phyloP scores from a whole-genome alignment of 2,113 vertebrate species.

The Rana temporaria region DNA sequence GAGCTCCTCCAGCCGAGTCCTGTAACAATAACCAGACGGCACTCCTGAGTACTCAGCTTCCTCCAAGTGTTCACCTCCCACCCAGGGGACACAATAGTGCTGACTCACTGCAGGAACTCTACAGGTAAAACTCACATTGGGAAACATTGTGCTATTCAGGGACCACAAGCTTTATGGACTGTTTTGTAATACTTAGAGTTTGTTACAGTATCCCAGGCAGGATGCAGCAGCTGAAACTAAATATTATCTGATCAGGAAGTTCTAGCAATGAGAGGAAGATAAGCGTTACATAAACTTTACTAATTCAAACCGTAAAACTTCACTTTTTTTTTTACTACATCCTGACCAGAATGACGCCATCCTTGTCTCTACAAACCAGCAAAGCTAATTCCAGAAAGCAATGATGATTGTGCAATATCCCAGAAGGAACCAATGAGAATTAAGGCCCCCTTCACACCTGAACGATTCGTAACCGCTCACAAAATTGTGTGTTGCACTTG shows the following conservation, averaged over 20 bases:
- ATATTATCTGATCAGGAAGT: background rate
- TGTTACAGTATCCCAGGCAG: background rate
- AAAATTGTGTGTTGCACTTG: too few species aligned
- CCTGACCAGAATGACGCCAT: too few species aligned
- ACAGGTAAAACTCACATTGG: background rate
- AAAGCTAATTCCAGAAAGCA: too few species aligned
- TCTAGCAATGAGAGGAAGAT: background rate
- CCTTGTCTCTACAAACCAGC: too few species aligned
- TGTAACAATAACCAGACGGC: background rate
- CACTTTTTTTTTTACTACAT: too few species aligned
- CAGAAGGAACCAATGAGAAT: too few species aligned
- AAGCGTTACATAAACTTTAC: background rate
- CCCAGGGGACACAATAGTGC: background rate
- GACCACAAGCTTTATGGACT: background rate
- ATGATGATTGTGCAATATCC: too few species aligned
- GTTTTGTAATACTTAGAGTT: background rate
- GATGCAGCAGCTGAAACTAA: background rate
- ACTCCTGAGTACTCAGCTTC: background rate
- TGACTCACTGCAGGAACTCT: conserved; percentile 21
- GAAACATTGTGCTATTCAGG: background rate
- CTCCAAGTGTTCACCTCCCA: background rate
- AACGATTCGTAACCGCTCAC: too few species aligned
- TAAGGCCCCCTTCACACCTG: too few species aligned
- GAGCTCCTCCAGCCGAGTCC: conserved; percentile 36
- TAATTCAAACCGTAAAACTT: background rate